Percentiles rank a stretch among this genome's conserved stretches.
Evolutionary conservation across 2,113 vertebrate species (phyloP).

Genomic region (Eulemur rufifrons): DNA sequence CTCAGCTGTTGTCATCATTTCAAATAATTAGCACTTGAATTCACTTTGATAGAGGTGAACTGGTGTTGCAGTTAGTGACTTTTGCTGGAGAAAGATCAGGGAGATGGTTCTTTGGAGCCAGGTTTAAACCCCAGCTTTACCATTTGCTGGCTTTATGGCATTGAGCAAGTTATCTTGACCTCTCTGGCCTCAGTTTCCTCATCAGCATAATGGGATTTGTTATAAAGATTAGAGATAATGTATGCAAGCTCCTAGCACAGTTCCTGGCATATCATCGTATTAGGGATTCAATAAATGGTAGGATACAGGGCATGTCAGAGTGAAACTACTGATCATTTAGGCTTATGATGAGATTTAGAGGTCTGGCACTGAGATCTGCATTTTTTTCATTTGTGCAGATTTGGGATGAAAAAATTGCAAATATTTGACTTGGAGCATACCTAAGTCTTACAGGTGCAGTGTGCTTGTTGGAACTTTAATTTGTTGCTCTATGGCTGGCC

Average conservation of each 20-base stretch:
- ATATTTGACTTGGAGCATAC: constrained; percentile 77
- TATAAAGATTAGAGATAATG: not conserved
- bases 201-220: constrained; percentile 30
- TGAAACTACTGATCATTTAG: constrained; percentile 24
- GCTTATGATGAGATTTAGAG: not conserved
- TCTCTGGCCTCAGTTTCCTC: constrained; percentile 37
- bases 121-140: not conserved
- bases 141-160: not conserved
- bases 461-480: constrained; percentile 50
- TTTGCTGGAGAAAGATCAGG: not conserved
- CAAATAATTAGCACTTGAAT: not conserved
- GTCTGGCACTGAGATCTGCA: not conserved
- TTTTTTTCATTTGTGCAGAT: constrained; percentile 65
- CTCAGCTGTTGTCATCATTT: not conserved
- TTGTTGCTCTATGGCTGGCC: constrained; percentile 31
- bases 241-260: not conserved
- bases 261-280: not conserved
- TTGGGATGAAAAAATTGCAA: constrained; percentile 57
- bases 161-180: not conserved
- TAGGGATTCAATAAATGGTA: not conserved
- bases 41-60: not conserved
- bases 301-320: not conserved
- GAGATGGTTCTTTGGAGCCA: constrained; percentile 14
- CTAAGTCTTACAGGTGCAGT: constrained; percentile 68
- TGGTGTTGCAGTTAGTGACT: not conserved